Evolutionary conservation across 2,113 vertebrate genomes (phyloP).

Genomic region (Dromiciops gliroides): DNA sequence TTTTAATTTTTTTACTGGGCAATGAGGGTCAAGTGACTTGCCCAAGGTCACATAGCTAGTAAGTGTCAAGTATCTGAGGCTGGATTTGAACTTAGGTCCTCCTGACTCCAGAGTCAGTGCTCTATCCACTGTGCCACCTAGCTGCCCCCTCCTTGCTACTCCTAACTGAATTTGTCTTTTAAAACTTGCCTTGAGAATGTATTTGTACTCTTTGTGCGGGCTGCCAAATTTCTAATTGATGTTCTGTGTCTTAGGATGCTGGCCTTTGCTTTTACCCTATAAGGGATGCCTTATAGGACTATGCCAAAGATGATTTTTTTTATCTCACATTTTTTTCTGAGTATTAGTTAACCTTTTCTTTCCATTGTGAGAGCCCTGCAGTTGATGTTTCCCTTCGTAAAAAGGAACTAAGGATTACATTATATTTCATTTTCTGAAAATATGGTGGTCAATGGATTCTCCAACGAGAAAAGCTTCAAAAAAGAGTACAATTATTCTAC

Average conservation of each 20-base stretch:
- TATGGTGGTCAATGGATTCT: neutral
- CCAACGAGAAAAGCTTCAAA: neutral
- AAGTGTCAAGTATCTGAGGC: too few species aligned
- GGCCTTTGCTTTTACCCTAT: neutral
- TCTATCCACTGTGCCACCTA: too few species aligned
- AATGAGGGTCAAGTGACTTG: too few species aligned
- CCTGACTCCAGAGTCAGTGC: too few species aligned
- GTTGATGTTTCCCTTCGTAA: neutral
- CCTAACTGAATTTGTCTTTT: neutral
- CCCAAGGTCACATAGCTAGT: too few species aligned
- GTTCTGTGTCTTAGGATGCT: too few species aligned
- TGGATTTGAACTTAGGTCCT: too few species aligned
- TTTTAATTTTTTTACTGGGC: too few species aligned
- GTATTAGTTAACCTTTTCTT: neutral
- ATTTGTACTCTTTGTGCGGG: neutral
- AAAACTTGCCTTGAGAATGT: neutral
- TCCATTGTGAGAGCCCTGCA: neutral
- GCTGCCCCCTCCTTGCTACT: neutral
- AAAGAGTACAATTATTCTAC: neutral
- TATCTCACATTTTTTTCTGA: neutral
- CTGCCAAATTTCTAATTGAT: neutral
- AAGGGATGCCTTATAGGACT: neutral
- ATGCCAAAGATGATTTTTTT: neutral
- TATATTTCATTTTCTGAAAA: constrained; percentile 32
- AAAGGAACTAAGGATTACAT: neutral